Evolutionary conservation across 2,888 invertebrate genomes (phyloP), one percentile per base, ranked within the genome.

Genomic region (Acrocera orbiculus): DNA sequence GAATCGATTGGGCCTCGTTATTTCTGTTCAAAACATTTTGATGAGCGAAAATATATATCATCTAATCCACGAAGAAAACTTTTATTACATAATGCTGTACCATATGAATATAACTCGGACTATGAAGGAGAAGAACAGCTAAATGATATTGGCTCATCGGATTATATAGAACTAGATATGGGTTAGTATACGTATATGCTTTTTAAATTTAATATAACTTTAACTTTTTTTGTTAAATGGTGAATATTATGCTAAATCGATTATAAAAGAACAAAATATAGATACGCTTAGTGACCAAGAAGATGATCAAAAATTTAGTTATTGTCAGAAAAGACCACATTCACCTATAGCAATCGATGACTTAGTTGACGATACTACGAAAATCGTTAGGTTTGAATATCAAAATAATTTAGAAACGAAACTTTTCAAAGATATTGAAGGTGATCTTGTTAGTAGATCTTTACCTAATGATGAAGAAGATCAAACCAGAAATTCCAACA

Each of bases 11-110:
- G n/a, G n/a, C n/a, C n/a, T n/a, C n/a, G n/a, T 27, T 38, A 38
- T 27, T 31, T 40, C 3, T 40, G 40, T 16, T 40, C 40, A 16
- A 38, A 40, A 24, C 40, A 40, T 32, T 40, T 40, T 15, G 40
- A 40, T 20, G 31, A 36, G 30, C 22, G 23, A 8, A 40, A 38
- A 25, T 40, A 40, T 19, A 36, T 40, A 17, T 37, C 40, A 16
- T 27, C 29, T 27, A 40, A 40, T 34, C 38, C 40, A 19, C 11
- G 40, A 17, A 20, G 40, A 9, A 31, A 38, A 22, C 27, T 40
- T 3, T 27, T 40, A 8, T 25, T 40, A 9, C 17, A 34, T 3
- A 38, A 14, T 14, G 40, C 40, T 2, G 9, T 40, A 23, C 40
- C 40, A 9, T 40, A 27, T 24, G 6, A 24, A 7, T 36, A 36